Base-by-base conservation (phyloP, 2,888 invertebrate species). In the Gortyna flavago region DNA sequence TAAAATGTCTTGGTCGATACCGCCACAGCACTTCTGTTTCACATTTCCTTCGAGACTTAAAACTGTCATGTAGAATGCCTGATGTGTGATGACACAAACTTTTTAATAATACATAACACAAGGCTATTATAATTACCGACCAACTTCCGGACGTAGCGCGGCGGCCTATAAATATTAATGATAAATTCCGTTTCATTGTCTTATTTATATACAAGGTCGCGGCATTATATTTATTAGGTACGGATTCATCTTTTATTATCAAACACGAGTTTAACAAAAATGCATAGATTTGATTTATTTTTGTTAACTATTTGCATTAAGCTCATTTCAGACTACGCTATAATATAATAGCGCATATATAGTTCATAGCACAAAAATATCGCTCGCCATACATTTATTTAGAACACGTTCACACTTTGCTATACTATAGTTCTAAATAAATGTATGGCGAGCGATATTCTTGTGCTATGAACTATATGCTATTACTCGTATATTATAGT, bases 151-250 rank as follows among this genome's bases (percentile, higher is more conserved):
- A 44, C 38, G 57, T 38, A 68, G 21, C 65, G 69, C 41, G 35
- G 35, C 41, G 57, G 71, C 61, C 61, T 67, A 77, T 77, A 85
- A 74, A 85, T 85, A 85, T 83, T 79, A 75, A 85, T 77, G 68
- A 81, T 81, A 59, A 81, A 80, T 70, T 83, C 71, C 62, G 71
- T 74, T 81, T 74, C 74, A 79, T 75, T 75, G 78, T 85, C 65
- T 82, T 81, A 75, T 71, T 73, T 44, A 68, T 32, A 54, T 7
- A 57, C 75, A 85, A 85, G 83, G 85, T 54, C 65, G 64, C 44
- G 35, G 38, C 64, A 32, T 35, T 35, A 25, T 62, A 61, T 74
- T 74, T 72, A 57, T 48, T 48, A 11, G 9, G n/a, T 54, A 32
- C 57, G 16, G 51, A 64, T 57, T 75, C 61, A 76, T 73, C 64